These are phyloP conservation scores for Passer montanus DNA, from an alignment of 2,113 vertebrate genomes.

Conservation along the genomic window DNA sequence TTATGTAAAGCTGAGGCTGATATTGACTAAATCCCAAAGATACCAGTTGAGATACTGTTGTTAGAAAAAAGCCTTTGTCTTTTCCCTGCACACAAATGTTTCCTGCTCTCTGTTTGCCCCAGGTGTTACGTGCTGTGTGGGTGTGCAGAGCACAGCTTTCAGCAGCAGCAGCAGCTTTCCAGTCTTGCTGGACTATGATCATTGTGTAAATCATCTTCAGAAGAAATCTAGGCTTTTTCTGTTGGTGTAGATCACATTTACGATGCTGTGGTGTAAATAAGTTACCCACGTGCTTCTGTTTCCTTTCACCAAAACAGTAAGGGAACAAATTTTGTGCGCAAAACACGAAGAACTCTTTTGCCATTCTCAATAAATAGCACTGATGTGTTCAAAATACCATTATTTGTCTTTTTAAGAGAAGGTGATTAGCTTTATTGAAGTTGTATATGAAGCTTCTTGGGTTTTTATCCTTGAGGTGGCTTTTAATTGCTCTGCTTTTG, in stretches of 20 bases:
- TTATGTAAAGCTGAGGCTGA: not conserved
- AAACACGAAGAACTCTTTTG: not conserved
- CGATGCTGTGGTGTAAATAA: too few relatives aligned
- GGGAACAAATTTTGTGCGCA: rapidly evolving
- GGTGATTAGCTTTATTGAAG: not conserved
- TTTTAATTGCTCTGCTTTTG: not conserved
- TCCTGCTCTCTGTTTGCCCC: not conserved
- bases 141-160: not conserved
- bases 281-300: rapidly evolving
- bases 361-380: rapidly evolving
- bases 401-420: rapidly evolving
- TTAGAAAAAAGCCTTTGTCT: not conserved
- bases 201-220: rapidly evolving
- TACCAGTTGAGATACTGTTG: rapidly evolving
- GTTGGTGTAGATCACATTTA: rapidly evolving
- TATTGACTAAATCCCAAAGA: too few relatives aligned
- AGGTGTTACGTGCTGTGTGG: rapidly evolving
- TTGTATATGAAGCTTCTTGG: not conserved
- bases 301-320: not conserved
- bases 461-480: not conserved
- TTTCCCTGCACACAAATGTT: rapidly evolving
- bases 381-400: not conserved
- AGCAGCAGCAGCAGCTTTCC: not conserved
- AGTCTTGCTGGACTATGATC: rapidly evolving
- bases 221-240: not conserved